These are phyloP conservation scores for Hydractinia symbiolongicarpus DNA, from an alignment of 30 jellyfish, hydroid and myxozoan genomes.

Conservation along the genomic window DNA sequence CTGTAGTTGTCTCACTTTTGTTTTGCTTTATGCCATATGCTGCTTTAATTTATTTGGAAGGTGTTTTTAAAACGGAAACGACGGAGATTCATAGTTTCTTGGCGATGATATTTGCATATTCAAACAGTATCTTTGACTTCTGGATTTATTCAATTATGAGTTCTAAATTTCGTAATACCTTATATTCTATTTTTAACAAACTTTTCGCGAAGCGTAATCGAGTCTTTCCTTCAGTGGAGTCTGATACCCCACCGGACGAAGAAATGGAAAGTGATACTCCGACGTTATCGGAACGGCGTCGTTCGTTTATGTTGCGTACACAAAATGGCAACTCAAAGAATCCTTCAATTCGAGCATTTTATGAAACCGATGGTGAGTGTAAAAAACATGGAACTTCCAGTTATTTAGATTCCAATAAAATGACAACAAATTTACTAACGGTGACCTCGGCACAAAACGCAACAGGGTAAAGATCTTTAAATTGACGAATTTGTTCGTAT, in stretches of 20 bases:
- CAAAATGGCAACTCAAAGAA: no score
- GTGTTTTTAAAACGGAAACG: constrained; percentile 1
- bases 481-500: no score
- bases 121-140: constrained; percentile 20
- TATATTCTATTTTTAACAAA: background rate
- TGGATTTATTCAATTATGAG: constrained; percentile 31
- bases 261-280: background rate
- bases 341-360: no score
- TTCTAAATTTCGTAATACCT: constrained; percentile 26
- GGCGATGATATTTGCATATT: constrained; percentile 22
- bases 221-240: background rate
- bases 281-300: constrained; percentile 4
- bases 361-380: no score
- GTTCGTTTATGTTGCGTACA: background rate
- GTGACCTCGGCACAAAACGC: no score
- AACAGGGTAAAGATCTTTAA: no score
- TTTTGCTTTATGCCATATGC: constrained; percentile 29
- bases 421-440: no score
- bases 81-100: background rate
- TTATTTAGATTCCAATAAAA: no score
- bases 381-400: no score
- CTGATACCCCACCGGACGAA: background rate
- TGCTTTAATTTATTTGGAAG: constrained; percentile 8
- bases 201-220: background rate
- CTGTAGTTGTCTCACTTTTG: constrained; percentile 24